These are phyloP conservation scores for Eupithecia centaureata DNA, from an alignment of 2,888 invertebrate genomes.

Conservation along the genomic window DNA sequence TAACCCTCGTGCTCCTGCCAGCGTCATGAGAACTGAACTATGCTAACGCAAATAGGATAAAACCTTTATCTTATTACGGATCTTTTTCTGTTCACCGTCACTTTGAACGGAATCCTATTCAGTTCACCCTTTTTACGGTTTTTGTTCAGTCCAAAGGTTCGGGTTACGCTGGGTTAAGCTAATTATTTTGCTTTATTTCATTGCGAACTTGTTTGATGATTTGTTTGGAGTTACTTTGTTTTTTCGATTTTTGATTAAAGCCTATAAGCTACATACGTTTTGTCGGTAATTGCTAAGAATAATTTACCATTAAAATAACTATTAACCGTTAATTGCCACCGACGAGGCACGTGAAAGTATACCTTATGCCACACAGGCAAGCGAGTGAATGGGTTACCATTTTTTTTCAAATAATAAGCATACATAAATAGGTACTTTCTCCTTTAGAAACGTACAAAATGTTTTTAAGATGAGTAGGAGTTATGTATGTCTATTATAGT, in stretches of 20 bases:
- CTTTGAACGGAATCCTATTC: slow-evolving; percentile 49
- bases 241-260: neutral
- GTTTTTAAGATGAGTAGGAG: too few species aligned
- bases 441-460: too few species aligned
- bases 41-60: slow-evolving; percentile 80
- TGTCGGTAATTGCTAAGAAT: neutral
- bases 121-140: slow-evolving; percentile 38
- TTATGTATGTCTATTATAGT: too few species aligned
- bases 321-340: too few species aligned
- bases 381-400: too few species aligned
- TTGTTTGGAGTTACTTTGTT: neutral
- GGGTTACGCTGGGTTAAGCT: slow-evolving; percentile 26
- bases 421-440: too few species aligned
- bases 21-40: slow-evolving; percentile 62
- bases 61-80: slow-evolving; percentile 81
- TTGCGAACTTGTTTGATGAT: slow-evolving; percentile 20
- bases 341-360: too few species aligned
- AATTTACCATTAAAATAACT: too few species aligned
- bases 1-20: slow-evolving; percentile 1
- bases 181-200: slow-evolving; percentile 28
- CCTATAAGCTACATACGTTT: neutral
- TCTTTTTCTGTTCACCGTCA: slow-evolving; percentile 54
- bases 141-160: slow-evolving; percentile 27
- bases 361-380: too few species aligned
- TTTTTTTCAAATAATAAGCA: too few species aligned